These are phyloP conservation scores for Agrotis segetum DNA, from an alignment of 2,888 invertebrate species.

Conservation along the genomic window DNA sequence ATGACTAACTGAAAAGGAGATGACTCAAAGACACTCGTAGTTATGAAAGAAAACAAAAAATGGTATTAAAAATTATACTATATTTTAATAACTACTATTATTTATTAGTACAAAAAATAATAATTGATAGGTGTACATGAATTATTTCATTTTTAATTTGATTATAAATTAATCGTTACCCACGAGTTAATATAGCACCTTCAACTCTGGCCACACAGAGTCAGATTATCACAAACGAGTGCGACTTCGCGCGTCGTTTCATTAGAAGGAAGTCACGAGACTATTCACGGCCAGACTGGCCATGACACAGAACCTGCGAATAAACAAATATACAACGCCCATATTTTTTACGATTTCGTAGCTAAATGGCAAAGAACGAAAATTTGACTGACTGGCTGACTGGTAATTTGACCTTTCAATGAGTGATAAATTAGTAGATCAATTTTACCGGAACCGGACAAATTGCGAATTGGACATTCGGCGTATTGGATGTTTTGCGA, in stretches of 20 bases:
- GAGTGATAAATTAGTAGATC: background rate
- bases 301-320: background rate
- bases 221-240: background rate
- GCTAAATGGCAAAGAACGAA: too few relatives aligned
- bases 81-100: background rate
- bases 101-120: background rate
- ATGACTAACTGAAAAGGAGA: background rate
- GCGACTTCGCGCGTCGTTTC: background rate
- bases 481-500: background rate
- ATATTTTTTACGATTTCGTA: background rate
- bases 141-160: background rate
- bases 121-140: background rate
- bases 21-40: background rate
- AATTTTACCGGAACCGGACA: background rate
- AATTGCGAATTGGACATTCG: too few relatives aligned
- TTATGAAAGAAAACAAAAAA: constrained; percentile 1
- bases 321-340: background rate
- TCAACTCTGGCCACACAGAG: constrained; percentile 2
- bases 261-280: background rate
- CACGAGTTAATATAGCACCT: constrained; percentile 5
- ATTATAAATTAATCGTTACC: background rate
- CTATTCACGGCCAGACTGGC: constrained; percentile 4
- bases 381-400: too few relatives aligned
- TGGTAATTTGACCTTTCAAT: too few relatives aligned
- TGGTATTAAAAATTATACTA: background rate